phyloP scores from a whole-genome alignment of 2,113 vertebrate species.

The Aspidoscelis tigris region DNA sequence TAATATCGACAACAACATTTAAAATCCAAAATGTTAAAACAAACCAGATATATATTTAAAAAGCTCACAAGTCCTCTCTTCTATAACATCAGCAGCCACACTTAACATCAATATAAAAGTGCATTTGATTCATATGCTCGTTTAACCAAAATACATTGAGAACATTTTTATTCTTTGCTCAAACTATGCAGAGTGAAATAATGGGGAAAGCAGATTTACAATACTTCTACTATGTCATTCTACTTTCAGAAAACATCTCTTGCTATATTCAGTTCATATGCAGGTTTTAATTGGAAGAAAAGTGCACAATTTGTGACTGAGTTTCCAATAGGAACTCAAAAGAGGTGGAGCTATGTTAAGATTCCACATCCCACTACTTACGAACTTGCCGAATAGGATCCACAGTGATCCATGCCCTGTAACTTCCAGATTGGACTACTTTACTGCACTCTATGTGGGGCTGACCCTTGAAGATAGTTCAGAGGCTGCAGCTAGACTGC shows the following conservation, averaged over 20 bases:
- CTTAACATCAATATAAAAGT: background rate
- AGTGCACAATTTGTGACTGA: background rate
- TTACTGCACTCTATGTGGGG: too few relatives aligned
- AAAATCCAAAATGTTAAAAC: too few relatives aligned
- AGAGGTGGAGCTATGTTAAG: background rate
- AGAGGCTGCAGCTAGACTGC: too few relatives aligned
- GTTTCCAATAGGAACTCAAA: slow-evolving; percentile 6
- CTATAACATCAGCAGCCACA: background rate
- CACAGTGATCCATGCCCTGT: background rate
- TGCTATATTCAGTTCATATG: background rate
- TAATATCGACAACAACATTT: too few relatives aligned
- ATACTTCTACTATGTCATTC: slow-evolving; percentile 1
- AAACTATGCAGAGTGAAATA: background rate
- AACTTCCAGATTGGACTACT: too few relatives aligned
- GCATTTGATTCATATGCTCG: background rate
- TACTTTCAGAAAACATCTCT: background rate
- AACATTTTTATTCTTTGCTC: background rate
- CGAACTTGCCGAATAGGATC: background rate
- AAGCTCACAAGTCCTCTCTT: too few relatives aligned
- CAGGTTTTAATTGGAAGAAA: background rate
- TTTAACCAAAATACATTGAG: background rate
- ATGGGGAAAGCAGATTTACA: background rate
- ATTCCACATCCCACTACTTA: background rate
- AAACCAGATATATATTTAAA: too few relatives aligned
- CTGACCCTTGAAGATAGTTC: too few relatives aligned